Percentiles rank a stretch among this genome's conserved stretches.
These are phyloP conservation scores for Margaritifera margaritifera DNA, from an alignment of 2,888 invertebrate genomes.

Conservation along the genomic window DNA sequence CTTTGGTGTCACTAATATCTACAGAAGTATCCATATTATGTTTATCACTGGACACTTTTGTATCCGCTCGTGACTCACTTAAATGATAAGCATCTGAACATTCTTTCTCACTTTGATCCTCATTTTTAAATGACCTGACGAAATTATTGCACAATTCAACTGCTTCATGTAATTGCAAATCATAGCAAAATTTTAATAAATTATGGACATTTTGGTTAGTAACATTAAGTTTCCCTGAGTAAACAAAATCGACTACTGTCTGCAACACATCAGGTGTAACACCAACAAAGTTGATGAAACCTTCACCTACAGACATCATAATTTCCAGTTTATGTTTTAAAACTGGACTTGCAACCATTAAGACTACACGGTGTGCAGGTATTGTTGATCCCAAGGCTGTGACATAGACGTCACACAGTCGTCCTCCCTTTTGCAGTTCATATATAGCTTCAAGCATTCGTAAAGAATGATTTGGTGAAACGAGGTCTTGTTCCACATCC, in stretches of 20 bases:
- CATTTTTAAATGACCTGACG: background rate
- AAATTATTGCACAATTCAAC: constrained; percentile 14
- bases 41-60: background rate
- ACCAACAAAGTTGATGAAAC: constrained; percentile 14
- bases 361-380: constrained; percentile 24
- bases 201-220: constrained; percentile 11
- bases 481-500: no score
- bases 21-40: background rate
- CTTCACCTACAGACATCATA: constrained; percentile 3
- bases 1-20: background rate
- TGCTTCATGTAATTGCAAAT: constrained; percentile 18
- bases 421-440: constrained; percentile 13
- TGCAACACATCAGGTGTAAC: constrained; percentile 12
- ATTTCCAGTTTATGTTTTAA: constrained; percentile 4
- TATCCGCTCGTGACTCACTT: no score
- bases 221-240: constrained; percentile 26
- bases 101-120: no score
- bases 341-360: constrained; percentile 31
- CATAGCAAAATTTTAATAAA: constrained; percentile 22
- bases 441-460: constrained; percentile 13
- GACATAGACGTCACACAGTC: constrained; percentile 28
- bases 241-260: constrained; percentile 23
- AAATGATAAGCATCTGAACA: no score
- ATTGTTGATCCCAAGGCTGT: constrained; percentile 11
- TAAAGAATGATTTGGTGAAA: constrained; percentile 1